A percentile compares a stretch with the other conserved stretches of the same genome.
Conservation (phyloP, 2,797 vertebrate genomes). For the Bovichtus diacanthus region DNA sequence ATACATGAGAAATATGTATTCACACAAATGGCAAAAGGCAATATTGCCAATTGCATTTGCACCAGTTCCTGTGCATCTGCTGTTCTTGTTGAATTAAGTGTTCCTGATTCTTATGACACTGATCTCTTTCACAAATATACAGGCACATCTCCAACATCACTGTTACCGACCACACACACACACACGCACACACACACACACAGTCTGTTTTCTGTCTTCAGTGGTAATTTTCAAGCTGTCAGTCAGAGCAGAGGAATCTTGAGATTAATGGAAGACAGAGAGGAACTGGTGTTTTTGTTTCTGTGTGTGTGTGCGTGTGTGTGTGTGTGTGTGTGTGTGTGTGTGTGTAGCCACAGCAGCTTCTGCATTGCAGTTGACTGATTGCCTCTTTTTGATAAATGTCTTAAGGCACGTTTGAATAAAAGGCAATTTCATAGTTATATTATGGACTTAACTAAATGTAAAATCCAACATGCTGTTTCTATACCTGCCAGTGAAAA, state of each 20-base stretch:
- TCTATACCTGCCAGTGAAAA: not conserved
- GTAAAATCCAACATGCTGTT: not conserved
- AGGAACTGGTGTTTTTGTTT: not conserved
- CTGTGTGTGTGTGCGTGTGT: conserved; percentile 1
- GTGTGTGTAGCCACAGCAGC: not conserved
- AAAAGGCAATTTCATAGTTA: not conserved
- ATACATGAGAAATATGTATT: not conserved
- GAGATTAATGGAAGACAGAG: conserved; percentile 20
- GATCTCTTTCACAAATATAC: not conserved
- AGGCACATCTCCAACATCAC: conserved; percentile 1
- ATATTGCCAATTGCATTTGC: not conserved
- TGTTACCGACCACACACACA: not conserved
- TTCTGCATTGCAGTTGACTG: conserved; percentile 10
- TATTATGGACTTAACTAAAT: not conserved
- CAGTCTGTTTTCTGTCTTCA: conserved; percentile 1
- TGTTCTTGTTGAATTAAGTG: conserved; percentile 8
- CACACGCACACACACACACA: not conserved
- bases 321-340: not conserved
- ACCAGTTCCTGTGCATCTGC: not conserved
- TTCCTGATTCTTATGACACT: conserved; percentile 4
- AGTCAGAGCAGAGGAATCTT: conserved; percentile 20
- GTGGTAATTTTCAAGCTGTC: conserved; percentile 40
- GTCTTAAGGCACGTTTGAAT: not conserved
- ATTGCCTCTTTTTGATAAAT: not conserved
- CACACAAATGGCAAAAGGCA: not conserved